A percentile compares a stretch with the other conserved stretches of the same genome.
Evolutionary conservation across 35 echinoderm and acorn worm genomes (phyloP).

Genomic region (Hemicentrotus pulcherrimus): DNA sequence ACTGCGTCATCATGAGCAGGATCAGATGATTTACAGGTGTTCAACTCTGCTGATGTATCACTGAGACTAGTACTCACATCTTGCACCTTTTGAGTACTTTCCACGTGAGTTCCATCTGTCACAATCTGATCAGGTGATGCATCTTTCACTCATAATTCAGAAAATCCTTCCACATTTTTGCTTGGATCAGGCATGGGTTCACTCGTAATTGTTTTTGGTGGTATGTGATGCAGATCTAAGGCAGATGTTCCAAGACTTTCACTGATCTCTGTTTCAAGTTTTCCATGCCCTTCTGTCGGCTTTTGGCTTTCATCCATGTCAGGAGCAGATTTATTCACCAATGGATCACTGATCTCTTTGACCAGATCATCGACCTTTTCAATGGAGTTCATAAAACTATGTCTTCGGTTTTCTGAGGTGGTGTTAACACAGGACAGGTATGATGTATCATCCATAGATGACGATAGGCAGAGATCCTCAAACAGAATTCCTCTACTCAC

Average conservation of each 20-base stretch:
- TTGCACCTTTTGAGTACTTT: not conserved
- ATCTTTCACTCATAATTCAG: not conserved
- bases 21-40: slow-evolving; percentile 3
- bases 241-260: not conserved
- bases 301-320: not conserved
- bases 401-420: not conserved
- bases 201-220: not conserved
- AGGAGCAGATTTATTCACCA: not conserved
- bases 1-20: not conserved
- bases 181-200: not conserved
- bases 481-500: slow-evolving; percentile 17
- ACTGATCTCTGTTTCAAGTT: not conserved
- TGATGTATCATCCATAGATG: not conserved
- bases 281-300: not conserved
- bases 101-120: not conserved
- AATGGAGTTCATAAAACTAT: not conserved
- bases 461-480: slow-evolving; percentile 4
- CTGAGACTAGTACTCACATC: not conserved
- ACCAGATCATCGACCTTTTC: not conserved
- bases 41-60: not conserved
- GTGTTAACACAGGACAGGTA: not conserved
- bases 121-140: not conserved
- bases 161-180: not conserved
- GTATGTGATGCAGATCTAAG: not conserved
- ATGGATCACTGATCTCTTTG: not conserved